These are phyloP conservation scores for Myotis yumanensis DNA, from an alignment of 2,113 vertebrate genomes.

Conservation along the genomic window DNA sequence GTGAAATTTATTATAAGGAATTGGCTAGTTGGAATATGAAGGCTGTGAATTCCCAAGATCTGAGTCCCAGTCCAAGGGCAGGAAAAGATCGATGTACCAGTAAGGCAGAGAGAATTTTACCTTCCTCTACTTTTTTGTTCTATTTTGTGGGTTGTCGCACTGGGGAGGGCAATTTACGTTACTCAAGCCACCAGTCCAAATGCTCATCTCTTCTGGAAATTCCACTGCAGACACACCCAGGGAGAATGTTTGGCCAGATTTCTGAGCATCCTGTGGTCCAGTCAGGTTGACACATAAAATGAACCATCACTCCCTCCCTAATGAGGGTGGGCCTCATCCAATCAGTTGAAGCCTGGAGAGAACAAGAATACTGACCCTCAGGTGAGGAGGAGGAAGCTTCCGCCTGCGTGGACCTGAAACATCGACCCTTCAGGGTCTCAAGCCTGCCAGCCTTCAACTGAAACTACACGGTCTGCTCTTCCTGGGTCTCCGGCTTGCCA, in stretches of 20 bases:
- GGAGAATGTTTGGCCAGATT: not conserved
- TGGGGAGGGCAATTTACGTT: not conserved
- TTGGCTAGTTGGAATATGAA: not conserved
- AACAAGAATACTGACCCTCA: not conserved
- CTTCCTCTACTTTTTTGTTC: not conserved
- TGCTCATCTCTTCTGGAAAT: not conserved
- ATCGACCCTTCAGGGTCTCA: not conserved
- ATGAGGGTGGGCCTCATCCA: not conserved
- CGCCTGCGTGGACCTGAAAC: not conserved
- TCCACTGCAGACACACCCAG: not conserved
- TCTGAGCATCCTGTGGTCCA: not conserved
- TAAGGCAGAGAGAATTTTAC: not conserved
- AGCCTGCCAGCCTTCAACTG: not conserved
- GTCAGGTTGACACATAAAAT: not conserved
- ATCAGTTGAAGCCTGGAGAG: not conserved
- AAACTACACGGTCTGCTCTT: not conserved
- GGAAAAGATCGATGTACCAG: not conserved
- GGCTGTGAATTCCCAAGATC: not conserved
- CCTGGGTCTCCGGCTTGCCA: not conserved
- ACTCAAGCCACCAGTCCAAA: not conserved
- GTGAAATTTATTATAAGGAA: not conserved
- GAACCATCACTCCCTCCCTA: not conserved
- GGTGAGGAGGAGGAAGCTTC: not conserved
- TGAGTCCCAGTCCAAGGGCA: not conserved
- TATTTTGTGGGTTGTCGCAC: not conserved